Percentiles rank a stretch among this genome's conserved stretches.
phyloP scores from a whole-genome alignment of 1,140 invertebrate genomes.

The Drosophila tristis region DNA sequence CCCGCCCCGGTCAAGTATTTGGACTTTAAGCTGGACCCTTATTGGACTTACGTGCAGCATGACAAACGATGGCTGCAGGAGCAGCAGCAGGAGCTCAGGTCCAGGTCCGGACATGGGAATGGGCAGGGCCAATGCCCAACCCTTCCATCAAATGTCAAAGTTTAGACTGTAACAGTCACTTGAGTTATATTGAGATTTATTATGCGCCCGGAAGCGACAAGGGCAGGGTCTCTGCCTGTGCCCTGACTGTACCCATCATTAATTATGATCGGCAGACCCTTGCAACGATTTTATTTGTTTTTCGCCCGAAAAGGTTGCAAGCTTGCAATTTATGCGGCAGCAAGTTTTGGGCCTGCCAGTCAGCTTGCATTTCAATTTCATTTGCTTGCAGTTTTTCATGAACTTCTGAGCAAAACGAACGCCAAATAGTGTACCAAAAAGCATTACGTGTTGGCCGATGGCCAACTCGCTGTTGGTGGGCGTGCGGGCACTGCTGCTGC shows the following conservation, averaged over 20 bases:
- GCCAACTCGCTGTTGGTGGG: slow-evolving; percentile 31
- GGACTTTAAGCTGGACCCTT: slow-evolving; percentile 39
- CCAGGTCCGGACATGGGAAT: not conserved
- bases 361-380: slow-evolving; percentile 72
- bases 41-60: slow-evolving; percentile 63
- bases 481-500: slow-evolving; percentile 8
- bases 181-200: slow-evolving; percentile 82
- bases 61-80: slow-evolving; percentile 68
- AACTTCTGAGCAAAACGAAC: slow-evolving; percentile 1
- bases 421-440: slow-evolving; percentile 12
- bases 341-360: slow-evolving; percentile 6
- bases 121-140: slow-evolving; percentile 29
- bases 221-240: slow-evolving; percentile 6
- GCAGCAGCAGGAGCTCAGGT: no score
- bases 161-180: slow-evolving; percentile 70
- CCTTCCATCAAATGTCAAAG: slow-evolving; percentile 79
- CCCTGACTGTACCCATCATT: slow-evolving; percentile 45
- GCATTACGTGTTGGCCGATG: slow-evolving; percentile 28
- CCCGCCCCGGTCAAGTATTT: slow-evolving; percentile 11
- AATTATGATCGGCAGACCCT: slow-evolving; percentile 64
- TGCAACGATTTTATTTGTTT: slow-evolving; percentile 60
- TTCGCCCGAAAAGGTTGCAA: slow-evolving; percentile 2
- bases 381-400: slow-evolving; percentile 61
- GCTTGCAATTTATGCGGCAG: slow-evolving; percentile 53
- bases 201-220: slow-evolving; percentile 15